A percentile compares a stretch with the other conserved stretches of the same genome.
Evolutionary conservation across 2,797 vertebrate genomes (phyloP).

Genomic region (Novumbra hubbsi): DNA sequence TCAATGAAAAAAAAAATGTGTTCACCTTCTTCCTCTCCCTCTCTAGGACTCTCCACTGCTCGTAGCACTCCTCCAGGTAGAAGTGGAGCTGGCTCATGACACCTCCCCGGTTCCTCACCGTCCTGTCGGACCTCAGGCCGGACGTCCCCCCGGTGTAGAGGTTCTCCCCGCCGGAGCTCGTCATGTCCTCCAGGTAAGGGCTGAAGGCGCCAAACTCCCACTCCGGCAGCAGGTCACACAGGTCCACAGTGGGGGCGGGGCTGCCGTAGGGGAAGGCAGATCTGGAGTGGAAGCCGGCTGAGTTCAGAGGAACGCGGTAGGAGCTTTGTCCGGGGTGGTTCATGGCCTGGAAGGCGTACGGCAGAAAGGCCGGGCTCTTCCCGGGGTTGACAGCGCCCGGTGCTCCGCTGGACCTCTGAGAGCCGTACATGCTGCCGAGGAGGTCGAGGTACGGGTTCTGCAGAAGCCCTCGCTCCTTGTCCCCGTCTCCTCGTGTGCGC

Average conservation of each 20-base stretch:
- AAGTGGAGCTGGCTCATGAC: constrained; percentile 77
- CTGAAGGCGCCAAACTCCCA: constrained; percentile 70
- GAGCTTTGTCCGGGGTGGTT: constrained; percentile 69
- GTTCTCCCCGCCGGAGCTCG: constrained; percentile 57
- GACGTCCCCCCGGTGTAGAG: constrained; percentile 67
- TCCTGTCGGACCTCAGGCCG: constrained; percentile 62
- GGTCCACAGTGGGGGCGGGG: constrained; percentile 63
- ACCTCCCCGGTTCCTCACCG: constrained; percentile 68
- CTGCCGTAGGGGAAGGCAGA: constrained; percentile 54
- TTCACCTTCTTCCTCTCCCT: constrained; percentile 90
- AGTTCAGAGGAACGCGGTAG: constrained; percentile 57
- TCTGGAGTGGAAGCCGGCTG: constrained; percentile 62
- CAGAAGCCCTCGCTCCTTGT: constrained; percentile 65
- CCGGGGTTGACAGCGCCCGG: constrained; percentile 51
- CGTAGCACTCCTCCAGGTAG: constrained; percentile 84
- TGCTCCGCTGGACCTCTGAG: constrained; percentile 63
- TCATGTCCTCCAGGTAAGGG: constrained; percentile 68
- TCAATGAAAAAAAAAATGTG: neutral
- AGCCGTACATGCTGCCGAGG: constrained; percentile 60
- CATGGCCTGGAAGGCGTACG: constrained; percentile 61
- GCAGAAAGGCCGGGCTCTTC: constrained; percentile 61
- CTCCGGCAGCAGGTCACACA: constrained; percentile 61
- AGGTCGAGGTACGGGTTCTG: constrained; percentile 72
- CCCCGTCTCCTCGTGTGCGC: constrained; percentile 57
- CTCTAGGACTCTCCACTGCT: constrained; percentile 86